Conservation (phyloP, 2,888 invertebrate species). For the Acleris emargana region DNA sequence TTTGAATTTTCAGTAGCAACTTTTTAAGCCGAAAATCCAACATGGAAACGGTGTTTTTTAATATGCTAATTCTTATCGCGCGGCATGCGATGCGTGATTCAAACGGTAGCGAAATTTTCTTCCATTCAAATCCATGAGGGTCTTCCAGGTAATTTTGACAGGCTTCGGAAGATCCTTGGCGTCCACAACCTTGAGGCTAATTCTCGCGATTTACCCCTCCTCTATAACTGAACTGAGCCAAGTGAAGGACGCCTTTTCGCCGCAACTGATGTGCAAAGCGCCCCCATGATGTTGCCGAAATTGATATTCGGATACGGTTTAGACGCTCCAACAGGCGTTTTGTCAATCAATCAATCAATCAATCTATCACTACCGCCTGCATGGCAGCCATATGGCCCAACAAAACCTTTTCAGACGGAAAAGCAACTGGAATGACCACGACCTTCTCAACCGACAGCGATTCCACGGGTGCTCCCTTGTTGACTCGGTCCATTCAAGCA, state of each 20-base stretch:
- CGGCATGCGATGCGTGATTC: too few species aligned
- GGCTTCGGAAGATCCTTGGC: constrained; percentile 14
- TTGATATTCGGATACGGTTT: not conserved
- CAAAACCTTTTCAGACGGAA: not conserved
- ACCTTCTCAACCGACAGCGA: not conserved
- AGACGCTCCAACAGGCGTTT: too few species aligned
- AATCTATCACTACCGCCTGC: not conserved
- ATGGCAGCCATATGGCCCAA: not conserved
- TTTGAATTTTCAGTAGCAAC: too few species aligned
- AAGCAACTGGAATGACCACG: not conserved
- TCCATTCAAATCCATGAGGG: too few species aligned
- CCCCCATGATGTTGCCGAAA: constrained; percentile 2
- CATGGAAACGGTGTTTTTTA: too few species aligned
- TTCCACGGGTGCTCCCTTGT: not conserved
- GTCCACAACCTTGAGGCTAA: not conserved
- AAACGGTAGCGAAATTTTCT: too few species aligned
- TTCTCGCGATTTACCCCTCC: not conserved
- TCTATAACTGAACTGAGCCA: constrained; percentile 4
- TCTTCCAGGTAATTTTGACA: constrained; percentile 18
- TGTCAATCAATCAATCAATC: too few species aligned
- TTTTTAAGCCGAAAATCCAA: too few species aligned
- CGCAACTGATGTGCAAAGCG: constrained; percentile 1
- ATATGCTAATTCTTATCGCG: too few species aligned
- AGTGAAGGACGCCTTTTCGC: not conserved
- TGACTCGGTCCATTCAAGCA: too few species aligned